Base-by-base conservation (phyloP, 2,797 vertebrate species). In the Leptoclinus maculatus region DNA sequence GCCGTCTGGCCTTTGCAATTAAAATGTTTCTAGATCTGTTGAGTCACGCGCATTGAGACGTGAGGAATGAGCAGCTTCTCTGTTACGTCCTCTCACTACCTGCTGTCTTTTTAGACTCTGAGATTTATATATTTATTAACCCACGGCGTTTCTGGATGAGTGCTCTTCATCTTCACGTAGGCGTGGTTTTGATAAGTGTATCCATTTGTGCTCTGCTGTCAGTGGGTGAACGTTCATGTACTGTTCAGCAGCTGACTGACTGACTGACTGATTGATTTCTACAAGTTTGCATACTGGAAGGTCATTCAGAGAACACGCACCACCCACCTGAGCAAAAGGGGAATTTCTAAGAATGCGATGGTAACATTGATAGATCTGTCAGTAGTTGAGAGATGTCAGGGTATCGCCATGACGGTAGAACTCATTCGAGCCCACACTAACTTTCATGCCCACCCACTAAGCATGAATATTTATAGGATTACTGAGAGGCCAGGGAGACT, bases 391-490 rank as follows among this genome's bases (percentile, higher is more conserved):
- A 60, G 23, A 49, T 13, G 17, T 39, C 39, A 29, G 17, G 5
- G n/a, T 53, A 7, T n/a, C 39, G 27, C 41, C 66, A 49, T 29
- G 56, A 74, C 34, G 49, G 62, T 39, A 10, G 51, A 56, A 59
- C 34, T 66, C 56, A 75, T 74, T 71, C 58, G 59, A 74, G 45
- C 77, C 32, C 21, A 59, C 51, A 49, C 67, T 2, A 43, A 51
- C 51, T 45, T 36, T 39, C 47, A 34, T 27, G 25, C 41, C 68
- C 76, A 63, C 81, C 78, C 67, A 82, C 43, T 17, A 11, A 67
- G 41, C 13, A 78, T 88, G 73, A 78, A 87, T 85, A 81, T 80
- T 86, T 74, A 82, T 64, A 11, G 32, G 53, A 72, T 78, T 66
- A 79, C 70, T 70, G 21, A 64, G 43, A 85, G 51, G 66, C 76